These are phyloP conservation scores for Drymodes brunneopygia DNA, from an alignment of 2,113 vertebrate genomes.

Conservation along the genomic window DNA sequence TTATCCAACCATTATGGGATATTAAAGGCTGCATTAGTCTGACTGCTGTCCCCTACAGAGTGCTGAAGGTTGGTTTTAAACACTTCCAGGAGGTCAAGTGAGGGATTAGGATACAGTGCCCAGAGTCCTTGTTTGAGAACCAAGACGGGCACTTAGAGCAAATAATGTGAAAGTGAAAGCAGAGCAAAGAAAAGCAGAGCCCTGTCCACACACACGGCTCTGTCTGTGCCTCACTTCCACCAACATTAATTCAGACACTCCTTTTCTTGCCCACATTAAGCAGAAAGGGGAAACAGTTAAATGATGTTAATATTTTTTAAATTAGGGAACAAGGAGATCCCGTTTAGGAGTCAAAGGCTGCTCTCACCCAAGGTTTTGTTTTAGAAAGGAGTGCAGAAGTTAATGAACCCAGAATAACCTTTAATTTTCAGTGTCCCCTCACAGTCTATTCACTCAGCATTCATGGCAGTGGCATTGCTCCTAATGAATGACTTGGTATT, in stretches of 20 bases:
- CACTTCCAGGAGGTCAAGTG: neutral
- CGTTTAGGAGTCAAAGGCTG: conserved; percentile 53
- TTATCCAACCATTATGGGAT: neutral
- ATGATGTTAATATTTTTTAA: conserved; percentile 48
- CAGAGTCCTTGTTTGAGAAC: neutral
- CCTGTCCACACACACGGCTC: fast-evolving
- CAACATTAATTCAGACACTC: neutral
- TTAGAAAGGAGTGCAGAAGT: conserved; percentile 53
- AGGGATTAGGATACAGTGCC: fast-evolving
- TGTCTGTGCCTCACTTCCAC: neutral
- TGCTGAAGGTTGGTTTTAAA: neutral
- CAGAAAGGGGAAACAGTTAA: conserved; percentile 45
- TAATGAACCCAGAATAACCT: conserved; percentile 59
- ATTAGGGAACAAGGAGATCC: conserved; percentile 58
- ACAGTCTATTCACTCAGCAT: conserved; percentile 37
- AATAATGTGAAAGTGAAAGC: neutral
- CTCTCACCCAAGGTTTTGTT: conserved; percentile 51
- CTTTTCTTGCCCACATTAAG: neutral
- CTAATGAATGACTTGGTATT: conserved; percentile 69
- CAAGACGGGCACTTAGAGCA: neutral
- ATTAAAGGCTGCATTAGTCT: neutral
- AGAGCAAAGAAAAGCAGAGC: neutral
- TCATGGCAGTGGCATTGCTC: conserved; percentile 16
- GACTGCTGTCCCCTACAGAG: neutral
- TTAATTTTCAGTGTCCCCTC: conserved; percentile 59